Evolutionary conservation across 2,888 invertebrate genomes (phyloP).

Genomic region (Acrobasis repandana): DNA sequence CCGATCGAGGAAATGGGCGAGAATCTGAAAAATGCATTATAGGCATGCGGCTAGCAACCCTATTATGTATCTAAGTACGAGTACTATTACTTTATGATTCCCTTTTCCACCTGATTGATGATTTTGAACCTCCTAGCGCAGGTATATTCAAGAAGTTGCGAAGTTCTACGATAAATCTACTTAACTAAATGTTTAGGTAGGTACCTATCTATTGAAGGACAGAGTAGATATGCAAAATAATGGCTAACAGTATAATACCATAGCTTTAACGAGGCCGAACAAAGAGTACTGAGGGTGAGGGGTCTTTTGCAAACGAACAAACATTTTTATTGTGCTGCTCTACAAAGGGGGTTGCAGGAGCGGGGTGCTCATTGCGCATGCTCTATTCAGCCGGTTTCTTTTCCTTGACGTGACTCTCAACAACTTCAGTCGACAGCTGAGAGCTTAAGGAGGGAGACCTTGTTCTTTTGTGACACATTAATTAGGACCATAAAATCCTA

Average conservation of each 20-base stretch:
- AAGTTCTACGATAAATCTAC: not conserved
- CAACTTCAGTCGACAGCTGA: constrained; percentile 72
- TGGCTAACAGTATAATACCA: not conserved
- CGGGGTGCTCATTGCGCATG: constrained; percentile 72
- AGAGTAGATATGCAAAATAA: not conserved
- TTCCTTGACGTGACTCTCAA: constrained; percentile 51
- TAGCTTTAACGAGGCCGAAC: constrained; percentile 28
- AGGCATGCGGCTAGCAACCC: too few relatives aligned
- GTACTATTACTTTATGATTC: too few relatives aligned
- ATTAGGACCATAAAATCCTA: constrained; percentile 74
- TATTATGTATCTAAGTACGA: too few relatives aligned
- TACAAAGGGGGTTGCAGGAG: constrained; percentile 54
- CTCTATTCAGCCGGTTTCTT: constrained; percentile 60
- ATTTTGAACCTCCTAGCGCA: too few relatives aligned
- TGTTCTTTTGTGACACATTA: constrained; percentile 42
- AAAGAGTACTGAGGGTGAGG: constrained; percentile 40
- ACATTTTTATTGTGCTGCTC: constrained; percentile 49
- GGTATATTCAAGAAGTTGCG: not conserved
- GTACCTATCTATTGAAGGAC: not conserved
- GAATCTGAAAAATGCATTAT: too few relatives aligned
- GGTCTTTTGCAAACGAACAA: constrained; percentile 48
- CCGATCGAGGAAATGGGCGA: too few relatives aligned
- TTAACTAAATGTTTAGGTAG: not conserved
- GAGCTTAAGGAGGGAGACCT: constrained; percentile 47
- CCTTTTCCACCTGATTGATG: too few relatives aligned